Percentiles rank a stretch among this genome's conserved stretches.
Conservation (phyloP, 2,113 vertebrate species). For the Cranoglanis bouderius region DNA sequence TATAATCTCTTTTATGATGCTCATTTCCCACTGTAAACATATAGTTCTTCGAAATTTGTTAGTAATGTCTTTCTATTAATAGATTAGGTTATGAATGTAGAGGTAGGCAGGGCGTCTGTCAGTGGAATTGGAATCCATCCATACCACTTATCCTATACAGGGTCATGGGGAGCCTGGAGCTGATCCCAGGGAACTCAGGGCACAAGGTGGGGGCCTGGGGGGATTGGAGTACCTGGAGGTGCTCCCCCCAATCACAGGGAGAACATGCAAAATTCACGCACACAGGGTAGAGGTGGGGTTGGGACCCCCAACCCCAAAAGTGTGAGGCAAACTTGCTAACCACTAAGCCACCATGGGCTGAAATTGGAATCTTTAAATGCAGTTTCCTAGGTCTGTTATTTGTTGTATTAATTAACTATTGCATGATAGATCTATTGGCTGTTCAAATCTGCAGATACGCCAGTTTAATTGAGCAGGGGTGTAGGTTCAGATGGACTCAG, state of each 20-base stretch:
- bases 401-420: not conserved
- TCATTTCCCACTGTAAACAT: not conserved
- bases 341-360: no score
- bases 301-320: no score
- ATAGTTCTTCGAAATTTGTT: not conserved
- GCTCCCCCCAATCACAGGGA: no score
- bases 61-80: not conserved
- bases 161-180: no score
- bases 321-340: no score
- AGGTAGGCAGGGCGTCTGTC: not conserved
- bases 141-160: no score
- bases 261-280: no score
- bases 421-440: not conserved
- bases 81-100: not conserved
- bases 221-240: no score
- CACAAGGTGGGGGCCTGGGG: no score
- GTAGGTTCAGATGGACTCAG: not conserved
- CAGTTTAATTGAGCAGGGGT: not conserved
- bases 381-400: not conserved
- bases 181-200: no score
- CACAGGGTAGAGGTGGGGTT: no score
- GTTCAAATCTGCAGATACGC: not conserved
- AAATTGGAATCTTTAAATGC: not conserved
- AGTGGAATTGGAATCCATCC: not conserved
- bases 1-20: not conserved